phyloP scores from a whole-genome alignment of 30 jellyfish, hydroid and myxozoan species.

The Chironex yamaguchii region DNA sequence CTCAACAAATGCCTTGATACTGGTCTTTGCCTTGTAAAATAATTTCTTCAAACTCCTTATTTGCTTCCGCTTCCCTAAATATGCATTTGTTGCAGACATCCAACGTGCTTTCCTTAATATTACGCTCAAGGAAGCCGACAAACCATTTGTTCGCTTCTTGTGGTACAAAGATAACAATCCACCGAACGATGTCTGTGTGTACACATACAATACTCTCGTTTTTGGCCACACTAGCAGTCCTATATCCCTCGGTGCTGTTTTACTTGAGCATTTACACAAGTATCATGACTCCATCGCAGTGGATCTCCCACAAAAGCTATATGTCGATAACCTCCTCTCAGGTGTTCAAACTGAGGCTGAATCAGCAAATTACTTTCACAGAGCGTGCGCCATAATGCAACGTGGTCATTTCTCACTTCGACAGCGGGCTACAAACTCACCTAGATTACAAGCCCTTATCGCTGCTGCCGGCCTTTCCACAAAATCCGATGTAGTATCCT shows the following conservation, averaged over 20 bases:
- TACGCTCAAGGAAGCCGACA: constrained; percentile 25
- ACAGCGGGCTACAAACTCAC: too few relatives aligned
- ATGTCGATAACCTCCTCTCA: constrained; percentile 37
- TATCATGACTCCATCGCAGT: constrained; percentile 15
- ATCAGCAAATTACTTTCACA: too few relatives aligned
- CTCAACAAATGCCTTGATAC: constrained; percentile 44
- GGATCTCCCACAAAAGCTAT: constrained; percentile 27
- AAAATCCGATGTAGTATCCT: too few relatives aligned
- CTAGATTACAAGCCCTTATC: too few relatives aligned
- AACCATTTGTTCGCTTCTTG: constrained; percentile 20
- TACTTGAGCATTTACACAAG: constrained; percentile 18
- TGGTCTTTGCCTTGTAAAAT: constrained; percentile 35
- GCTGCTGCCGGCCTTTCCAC: too few relatives aligned
- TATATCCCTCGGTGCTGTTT: constrained; percentile 53
- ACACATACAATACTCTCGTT: constrained; percentile 42
- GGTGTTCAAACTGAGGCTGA: constrained; percentile 45
- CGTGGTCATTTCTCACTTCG: too few relatives aligned
- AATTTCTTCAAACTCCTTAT: constrained; percentile 17
- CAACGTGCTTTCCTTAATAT: constrained; percentile 29
- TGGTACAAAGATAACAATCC: constrained; percentile 63
- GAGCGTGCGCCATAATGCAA: too few relatives aligned
- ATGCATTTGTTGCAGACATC: constrained; percentile 53
- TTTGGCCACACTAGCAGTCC: constrained; percentile 64
- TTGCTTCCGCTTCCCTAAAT: constrained; percentile 40
- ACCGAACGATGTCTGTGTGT: constrained; percentile 19